Evolutionary conservation across 2,797 vertebrate species (phyloP).

Genomic region (Pantherophis alleghaniensis): DNA sequence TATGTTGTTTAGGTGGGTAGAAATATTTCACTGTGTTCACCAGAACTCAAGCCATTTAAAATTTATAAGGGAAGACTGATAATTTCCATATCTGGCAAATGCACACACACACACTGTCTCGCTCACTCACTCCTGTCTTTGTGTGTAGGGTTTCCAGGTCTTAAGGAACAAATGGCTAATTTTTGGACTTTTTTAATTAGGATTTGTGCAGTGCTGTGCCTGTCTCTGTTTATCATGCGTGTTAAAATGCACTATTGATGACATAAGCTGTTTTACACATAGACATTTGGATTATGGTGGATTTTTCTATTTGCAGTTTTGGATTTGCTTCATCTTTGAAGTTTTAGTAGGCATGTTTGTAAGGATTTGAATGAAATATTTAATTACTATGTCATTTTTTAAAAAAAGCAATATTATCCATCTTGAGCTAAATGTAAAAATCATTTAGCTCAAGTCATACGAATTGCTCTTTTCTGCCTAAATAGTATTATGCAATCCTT

Average conservation of each 20-base stretch:
- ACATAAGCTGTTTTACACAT: background rate
- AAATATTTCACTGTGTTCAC: background rate
- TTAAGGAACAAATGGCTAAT: background rate
- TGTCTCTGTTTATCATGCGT: background rate
- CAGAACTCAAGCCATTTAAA: background rate
- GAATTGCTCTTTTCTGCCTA: background rate
- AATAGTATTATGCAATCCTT: background rate
- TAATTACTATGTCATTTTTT: background rate
- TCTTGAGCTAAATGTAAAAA: background rate
- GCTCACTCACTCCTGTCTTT: background rate
- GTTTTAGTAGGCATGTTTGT: background rate
- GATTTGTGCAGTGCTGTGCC: background rate
- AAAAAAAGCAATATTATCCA: background rate
- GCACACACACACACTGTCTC: background rate
- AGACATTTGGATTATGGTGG: accelerated
- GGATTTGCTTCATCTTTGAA: background rate
- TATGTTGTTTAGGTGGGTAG: constrained; percentile 33
- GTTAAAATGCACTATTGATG: background rate
- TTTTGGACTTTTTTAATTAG: background rate
- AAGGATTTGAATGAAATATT: background rate
- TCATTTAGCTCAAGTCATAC: background rate
- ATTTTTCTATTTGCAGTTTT: background rate
- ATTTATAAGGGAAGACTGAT: background rate
- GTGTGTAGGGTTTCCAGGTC: background rate
- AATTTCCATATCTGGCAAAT: background rate